Evolutionary conservation across 92 coral and sea anemone genomes (phyloP).

Genomic region (Galaxea fascicularis): DNA sequence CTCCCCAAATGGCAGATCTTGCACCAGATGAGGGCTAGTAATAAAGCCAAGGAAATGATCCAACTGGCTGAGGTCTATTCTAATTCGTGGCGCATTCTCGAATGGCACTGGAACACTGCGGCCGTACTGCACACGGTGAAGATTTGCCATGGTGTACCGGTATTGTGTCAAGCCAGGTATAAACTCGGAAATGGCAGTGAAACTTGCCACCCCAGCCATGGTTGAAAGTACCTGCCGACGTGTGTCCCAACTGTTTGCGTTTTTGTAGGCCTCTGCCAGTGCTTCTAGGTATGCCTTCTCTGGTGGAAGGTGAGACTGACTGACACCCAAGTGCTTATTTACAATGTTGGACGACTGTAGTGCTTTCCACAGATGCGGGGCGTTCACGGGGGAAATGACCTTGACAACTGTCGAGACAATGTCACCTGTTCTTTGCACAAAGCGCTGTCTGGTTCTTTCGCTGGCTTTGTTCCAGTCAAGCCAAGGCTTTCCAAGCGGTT

Average conservation of each 20-base stretch:
- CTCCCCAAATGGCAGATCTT: slow-evolving; percentile 48
- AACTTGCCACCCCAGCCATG: slow-evolving; percentile 49
- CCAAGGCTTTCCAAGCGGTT: slow-evolving; percentile 62
- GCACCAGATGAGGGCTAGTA: slow-evolving; percentile 50
- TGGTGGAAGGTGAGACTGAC: slow-evolving; percentile 35
- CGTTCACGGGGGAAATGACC: slow-evolving; percentile 64
- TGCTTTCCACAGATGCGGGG: slow-evolving; percentile 52
- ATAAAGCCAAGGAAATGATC: slow-evolving; percentile 45
- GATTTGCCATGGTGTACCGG: slow-evolving; percentile 29
- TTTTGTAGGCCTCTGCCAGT: slow-evolving; percentile 31
- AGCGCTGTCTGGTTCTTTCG: slow-evolving; percentile 53
- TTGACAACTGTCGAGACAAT: slow-evolving; percentile 50
- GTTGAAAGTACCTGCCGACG: slow-evolving; percentile 43
- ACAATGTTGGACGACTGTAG: slow-evolving; percentile 35
- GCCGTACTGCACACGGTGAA: slow-evolving; percentile 21
- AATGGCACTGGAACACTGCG: slow-evolving; percentile 23
- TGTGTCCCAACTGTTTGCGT: slow-evolving; percentile 37
- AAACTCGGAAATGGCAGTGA: slow-evolving; percentile 11
- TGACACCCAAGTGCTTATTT: slow-evolving; percentile 28
- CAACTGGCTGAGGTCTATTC: slow-evolving; percentile 10
- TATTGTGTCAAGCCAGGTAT: slow-evolving; percentile 42
- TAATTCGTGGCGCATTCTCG: slow-evolving; percentile 6
- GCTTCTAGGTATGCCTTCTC: slow-evolving; percentile 47
- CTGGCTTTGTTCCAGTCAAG: slow-evolving; percentile 59
- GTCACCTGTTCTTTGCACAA: slow-evolving; percentile 35